phyloP scores from a whole-genome alignment of 2,888 invertebrate species.

The Acronicta leporina region DNA sequence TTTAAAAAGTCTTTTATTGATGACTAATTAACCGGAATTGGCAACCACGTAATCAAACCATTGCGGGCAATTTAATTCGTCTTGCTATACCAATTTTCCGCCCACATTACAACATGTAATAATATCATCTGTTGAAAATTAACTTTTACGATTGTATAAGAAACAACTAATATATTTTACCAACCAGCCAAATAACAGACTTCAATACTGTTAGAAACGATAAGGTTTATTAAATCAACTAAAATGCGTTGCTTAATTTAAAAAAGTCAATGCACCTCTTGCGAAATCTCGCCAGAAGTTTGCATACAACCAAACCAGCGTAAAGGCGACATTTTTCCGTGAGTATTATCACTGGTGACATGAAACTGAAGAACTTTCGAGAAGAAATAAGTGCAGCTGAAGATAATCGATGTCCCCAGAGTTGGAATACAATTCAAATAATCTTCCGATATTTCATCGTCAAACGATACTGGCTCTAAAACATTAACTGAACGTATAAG shows the following conservation, averaged over 20 bases:
- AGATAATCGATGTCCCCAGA: not conserved
- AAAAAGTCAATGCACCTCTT: no score
- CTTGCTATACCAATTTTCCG: constrained; percentile 33
- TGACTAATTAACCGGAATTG: constrained; percentile 52
- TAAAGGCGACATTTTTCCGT: no score
- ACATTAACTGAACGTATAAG: constrained; percentile 19
- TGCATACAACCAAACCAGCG: no score
- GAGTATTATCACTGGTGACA: no score
- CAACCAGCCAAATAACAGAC: no score
- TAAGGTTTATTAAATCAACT: no score
- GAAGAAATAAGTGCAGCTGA: not conserved
- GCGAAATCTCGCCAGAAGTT: no score
- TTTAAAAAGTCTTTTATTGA: constrained; percentile 38
- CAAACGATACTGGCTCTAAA: constrained; percentile 9
- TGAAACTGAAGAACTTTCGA: not conserved
- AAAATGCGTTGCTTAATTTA: no score
- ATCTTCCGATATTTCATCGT: not conserved
- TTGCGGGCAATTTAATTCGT: constrained; percentile 32
- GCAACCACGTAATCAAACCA: constrained; percentile 44
- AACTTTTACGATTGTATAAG: constrained; percentile 8
- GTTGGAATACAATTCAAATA: not conserved
- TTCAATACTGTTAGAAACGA: no score
- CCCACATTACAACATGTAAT: constrained; percentile 37
- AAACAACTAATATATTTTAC: not conserved
- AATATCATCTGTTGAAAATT: constrained; percentile 11